These are phyloP conservation scores for Channa maculata DNA, from an alignment of 2,113 vertebrate genomes.

Conservation along the genomic window DNA sequence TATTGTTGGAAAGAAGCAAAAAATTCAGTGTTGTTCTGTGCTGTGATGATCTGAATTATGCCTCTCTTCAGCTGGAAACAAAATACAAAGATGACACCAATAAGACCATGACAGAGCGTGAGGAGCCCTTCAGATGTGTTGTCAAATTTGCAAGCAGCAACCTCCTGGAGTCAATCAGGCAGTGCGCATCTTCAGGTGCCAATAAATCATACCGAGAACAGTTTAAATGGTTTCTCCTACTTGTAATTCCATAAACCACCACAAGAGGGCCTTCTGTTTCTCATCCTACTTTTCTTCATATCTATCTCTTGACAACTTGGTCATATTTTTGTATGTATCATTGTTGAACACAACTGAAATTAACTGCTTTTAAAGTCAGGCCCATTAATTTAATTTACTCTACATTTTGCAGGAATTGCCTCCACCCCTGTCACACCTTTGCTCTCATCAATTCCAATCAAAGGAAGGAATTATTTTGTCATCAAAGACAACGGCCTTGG, in stretches of 20 bases:
- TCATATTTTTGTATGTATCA: neutral
- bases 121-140: slow-evolving; percentile 88
- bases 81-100: slow-evolving; percentile 84
- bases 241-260: slow-evolving; percentile 29
- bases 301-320: neutral
- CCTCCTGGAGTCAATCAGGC: slow-evolving; percentile 90
- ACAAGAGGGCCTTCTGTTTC: slow-evolving; percentile 50
- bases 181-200: slow-evolving; percentile 88
- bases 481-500: slow-evolving; percentile 87
- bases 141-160: slow-evolving; percentile 91
- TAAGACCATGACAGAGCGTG: slow-evolving; percentile 75
- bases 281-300: neutral
- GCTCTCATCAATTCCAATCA: slow-evolving; percentile 90
- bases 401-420: slow-evolving; percentile 85
- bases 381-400: neutral
- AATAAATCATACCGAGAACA: neutral
- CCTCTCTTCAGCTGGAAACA: slow-evolving; percentile 88
- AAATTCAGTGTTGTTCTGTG: neutral
- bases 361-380: no score
- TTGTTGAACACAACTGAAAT: neutral
- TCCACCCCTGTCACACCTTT: slow-evolving; percentile 90
- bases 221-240: neutral
- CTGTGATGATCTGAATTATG: neutral
- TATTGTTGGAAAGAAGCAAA: neutral
- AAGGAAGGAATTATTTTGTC: slow-evolving; percentile 92